phyloP scores from a whole-genome alignment of 2,888 invertebrate species.

The Hyposoter dolosus region DNA sequence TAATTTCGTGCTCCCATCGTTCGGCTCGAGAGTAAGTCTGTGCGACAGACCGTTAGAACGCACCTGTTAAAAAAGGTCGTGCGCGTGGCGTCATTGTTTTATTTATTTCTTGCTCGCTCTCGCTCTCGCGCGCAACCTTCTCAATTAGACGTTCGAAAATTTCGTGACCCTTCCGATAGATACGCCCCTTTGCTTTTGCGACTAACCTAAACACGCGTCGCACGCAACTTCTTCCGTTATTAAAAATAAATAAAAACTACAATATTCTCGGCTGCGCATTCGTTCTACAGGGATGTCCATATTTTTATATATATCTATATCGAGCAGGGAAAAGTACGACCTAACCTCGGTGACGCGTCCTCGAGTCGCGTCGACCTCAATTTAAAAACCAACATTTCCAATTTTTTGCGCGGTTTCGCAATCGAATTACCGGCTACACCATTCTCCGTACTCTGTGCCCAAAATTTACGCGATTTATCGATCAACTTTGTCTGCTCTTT shows the following conservation, averaged over 20 bases:
- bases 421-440: not conserved
- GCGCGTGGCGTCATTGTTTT: conserved; percentile 15
- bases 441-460: not conserved
- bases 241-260: not conserved
- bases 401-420: not conserved
- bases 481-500: too few relatives aligned
- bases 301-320: not conserved
- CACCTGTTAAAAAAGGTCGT: not conserved
- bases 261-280: not conserved
- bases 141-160: conserved; percentile 42
- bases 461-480: not conserved
- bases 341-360: conserved; percentile 4
- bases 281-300: not conserved
- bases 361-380: not conserved
- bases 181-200: conserved; percentile 3
- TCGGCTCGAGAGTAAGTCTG: not conserved
- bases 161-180: conserved; percentile 34
- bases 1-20: not conserved
- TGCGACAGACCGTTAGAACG: not conserved
- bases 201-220: conserved; percentile 1
- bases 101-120: not conserved
- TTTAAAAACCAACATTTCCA: not conserved
- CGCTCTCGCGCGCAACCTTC: conserved; percentile 4
- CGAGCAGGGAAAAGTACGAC: not conserved
- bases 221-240: conserved; percentile 28